These are phyloP conservation scores for Clarias macrocephalus DNA, from an alignment of 2,113 vertebrate species.

Conservation along the genomic window DNA sequence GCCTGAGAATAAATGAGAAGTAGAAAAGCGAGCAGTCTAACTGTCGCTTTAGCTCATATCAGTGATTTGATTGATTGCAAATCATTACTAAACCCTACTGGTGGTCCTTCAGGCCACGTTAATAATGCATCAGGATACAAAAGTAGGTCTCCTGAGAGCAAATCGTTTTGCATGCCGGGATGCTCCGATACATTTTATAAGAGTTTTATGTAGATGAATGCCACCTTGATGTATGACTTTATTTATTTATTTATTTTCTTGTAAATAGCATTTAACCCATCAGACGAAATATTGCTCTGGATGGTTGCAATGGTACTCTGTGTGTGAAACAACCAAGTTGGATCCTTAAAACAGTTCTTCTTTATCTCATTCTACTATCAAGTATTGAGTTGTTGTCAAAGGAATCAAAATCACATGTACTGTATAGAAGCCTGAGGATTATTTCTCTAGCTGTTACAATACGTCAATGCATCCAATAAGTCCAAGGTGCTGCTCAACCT, in stretches of 20 bases:
- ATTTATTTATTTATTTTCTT: background rate
- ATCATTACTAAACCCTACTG: conserved; percentile 29
- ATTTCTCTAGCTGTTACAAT: background rate
- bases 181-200: conserved; percentile 1
- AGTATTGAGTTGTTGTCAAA: background rate
- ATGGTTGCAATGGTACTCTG: background rate
- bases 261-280: background rate
- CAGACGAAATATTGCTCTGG: background rate
- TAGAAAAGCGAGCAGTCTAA: conserved; percentile 2
- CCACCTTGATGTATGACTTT: background rate
- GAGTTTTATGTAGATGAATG: conserved; percentile 6
- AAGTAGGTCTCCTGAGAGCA: conserved; percentile 18
- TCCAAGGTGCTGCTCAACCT: background rate
- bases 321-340: background rate
- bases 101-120: conserved; percentile 30
- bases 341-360: background rate
- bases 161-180: background rate
- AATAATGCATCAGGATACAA: conserved; percentile 33
- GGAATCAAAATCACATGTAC: background rate
- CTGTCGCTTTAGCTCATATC: background rate
- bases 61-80: conserved; percentile 40
- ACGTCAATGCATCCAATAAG: background rate
- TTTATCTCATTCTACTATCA: background rate
- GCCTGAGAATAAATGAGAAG: conserved; percentile 40
- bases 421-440: background rate